Evolutionary conservation across 2,888 invertebrate genomes (phyloP), one percentile per base, ranked within the genome.

Genomic region (Hirtodrosophila cameraria): DNA sequence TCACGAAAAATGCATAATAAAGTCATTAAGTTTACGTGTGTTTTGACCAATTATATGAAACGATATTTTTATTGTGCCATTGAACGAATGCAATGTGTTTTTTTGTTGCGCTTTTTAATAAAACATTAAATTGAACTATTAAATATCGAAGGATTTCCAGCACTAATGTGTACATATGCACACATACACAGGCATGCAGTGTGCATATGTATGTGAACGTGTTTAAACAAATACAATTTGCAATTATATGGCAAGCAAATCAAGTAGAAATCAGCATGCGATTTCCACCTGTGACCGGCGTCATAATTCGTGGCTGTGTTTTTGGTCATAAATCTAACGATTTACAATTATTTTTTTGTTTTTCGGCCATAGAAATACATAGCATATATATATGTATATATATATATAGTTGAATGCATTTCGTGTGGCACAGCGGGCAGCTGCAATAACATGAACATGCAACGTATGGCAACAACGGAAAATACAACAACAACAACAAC

Each of bases 161-260:
- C 6, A 7, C 23, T 23, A 23, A 23, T 23, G 58, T 9, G 48
- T 6, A 45, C 15, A 43, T 0, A 33, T n/a, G 8, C 7, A 30
- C 28, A 61, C n/a, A 52, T 6, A 45, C 15, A 43, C 0, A 33
- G 2, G 5, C 6, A 55, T 12, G 39, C 38, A 13, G n/a, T n/a
- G n/a, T 41, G 28, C 28, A 11, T 20, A 31, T 50, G 13, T 28
- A 52, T 63, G 54, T 61, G 66, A 83, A 83, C 86, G 86, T 86
- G 86, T 86, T 86, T 80, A 80, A 80, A 80, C 80, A 80, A 80
- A 80, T 80, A 86, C 86, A 80, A 80, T 80, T 80, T 80, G 80
- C 80, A 80, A 80, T 80, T 80, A 80, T 80, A 80, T 81, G 81
- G 86, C 86, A 86, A 86, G 81, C 86, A 86, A 86, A 80, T 80